Evolutionary conservation across 2,113 vertebrate genomes (phyloP), one percentile per base, ranked within the genome.

Genomic region (Rhinolophus ferrumequinum): DNA sequence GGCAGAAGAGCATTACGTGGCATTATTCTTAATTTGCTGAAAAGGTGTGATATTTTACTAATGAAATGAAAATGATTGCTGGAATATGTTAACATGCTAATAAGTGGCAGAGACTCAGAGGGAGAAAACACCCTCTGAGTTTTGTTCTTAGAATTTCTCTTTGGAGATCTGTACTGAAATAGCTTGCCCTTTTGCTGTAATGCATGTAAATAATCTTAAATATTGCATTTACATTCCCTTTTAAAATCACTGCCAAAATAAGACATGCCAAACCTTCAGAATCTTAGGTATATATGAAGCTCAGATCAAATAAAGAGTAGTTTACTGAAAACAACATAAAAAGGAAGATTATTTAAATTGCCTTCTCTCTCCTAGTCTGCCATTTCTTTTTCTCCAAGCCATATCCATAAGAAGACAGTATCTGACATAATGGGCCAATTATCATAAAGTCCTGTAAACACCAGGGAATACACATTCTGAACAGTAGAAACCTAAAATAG

Each of bases 51-150:
- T 95, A 73, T 88, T 97, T 97, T 95, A 64, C 76, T 95, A 97
- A 97, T 11, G 41, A 95, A 96, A 95, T 87, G 60, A 83, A 97
- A 95, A 92, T 96, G 56, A 92, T 80, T 97, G 28, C 54, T 38
- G 26, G 54, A 88, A 56, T 96, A 81, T 97, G 41, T 97, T 98
- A 98, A 91, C 56, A 96, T 95, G 56, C 0, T 81, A 97, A 97
- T 86, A 96, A 93, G 54, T 75, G 64, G 8, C 1, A 3, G 72
- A 82, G 5, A 8, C n/a, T 94, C 24, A 44, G 41, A 85, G 72
- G 30, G 47, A 76, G 18, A 89, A 94, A 97, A 92, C 2, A 44
- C 12, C 11, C 60, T 22, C 89, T 92, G 76, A 85, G 81, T 44
- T 66, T 86, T 75, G 4, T 95, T 92, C 54, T 96, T 95, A 33